Evolutionary conservation across 2,113 vertebrate genomes (phyloP), one percentile per base, ranked within the genome.

Genomic region (Psilopogon haemacephalus): DNA sequence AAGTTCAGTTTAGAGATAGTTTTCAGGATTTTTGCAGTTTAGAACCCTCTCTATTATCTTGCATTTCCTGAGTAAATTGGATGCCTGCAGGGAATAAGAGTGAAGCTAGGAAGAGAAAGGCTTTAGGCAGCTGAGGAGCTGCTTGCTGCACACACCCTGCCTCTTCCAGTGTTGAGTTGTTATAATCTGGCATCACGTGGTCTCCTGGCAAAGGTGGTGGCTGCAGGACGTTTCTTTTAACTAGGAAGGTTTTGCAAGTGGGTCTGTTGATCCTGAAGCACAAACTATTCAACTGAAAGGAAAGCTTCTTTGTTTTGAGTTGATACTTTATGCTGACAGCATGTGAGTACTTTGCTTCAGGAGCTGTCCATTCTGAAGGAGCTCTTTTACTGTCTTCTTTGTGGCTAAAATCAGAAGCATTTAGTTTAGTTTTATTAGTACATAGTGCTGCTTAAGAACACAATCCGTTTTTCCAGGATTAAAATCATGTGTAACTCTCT

Each of bases 391-490:
- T 88, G 55, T 44, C 67, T 95, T 44, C 56, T 91, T 88, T 86
- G 73, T 92, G 93, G 78, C 63, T 97, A 63, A 90, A 84, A 67
- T 70, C 74, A 84, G 88, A 70, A 67, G 92, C 71, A 54, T 96
- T 91, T 95, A 91, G 88, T 48, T 62, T 89, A 95, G 79, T 89
- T 77, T 80, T 95, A 81, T 78, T 95, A 86, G 88, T 91, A 63
- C 42, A 65, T 2, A 1, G 90, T 72, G 50, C 88, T 95, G 67
- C 92, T 90, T 95, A 95, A 95, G 93, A 76, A 67, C 86, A 88
- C 90, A 95, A 89, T 95, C 90, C 18, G 69, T 90, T 97, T 95
- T 90, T 82, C 81, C 55, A 67, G 93, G 95, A 96, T 96, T 96
- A 95, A 50, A 70, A 1, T 76, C 59, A 54, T 75, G 58, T 70